phyloP scores from a whole-genome alignment of 2,113 vertebrate species.

The Coryphaenoides rupestris region DNA sequence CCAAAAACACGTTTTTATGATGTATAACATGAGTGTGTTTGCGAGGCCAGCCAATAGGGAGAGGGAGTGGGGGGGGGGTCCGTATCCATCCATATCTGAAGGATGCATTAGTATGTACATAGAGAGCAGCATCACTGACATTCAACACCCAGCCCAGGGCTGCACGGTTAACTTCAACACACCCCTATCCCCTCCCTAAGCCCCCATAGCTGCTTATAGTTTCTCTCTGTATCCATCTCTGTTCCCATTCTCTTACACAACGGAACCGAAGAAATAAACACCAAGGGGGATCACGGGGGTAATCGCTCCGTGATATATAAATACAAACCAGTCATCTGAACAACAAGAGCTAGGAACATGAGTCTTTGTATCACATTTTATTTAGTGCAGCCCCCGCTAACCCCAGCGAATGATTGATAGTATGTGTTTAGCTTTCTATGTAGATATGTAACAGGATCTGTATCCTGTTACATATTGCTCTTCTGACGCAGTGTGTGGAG shows the following conservation, averaged over 20 bases:
- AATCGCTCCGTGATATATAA: background rate
- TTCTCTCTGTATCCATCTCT: background rate
- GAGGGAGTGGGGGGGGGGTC: slow-evolving; percentile 3
- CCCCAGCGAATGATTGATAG: too few species aligned
- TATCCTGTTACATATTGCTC: too few species aligned
- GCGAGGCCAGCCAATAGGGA: background rate
- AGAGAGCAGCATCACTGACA: slow-evolving; percentile 26
- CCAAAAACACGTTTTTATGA: too few species aligned
- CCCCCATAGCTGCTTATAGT: too few species aligned
- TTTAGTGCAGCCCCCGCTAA: too few species aligned
- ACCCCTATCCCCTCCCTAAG: background rate
- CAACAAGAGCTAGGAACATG: slow-evolving; percentile 7
- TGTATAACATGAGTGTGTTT: slow-evolving; percentile 8
- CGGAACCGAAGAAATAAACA: slow-evolving; percentile 3
- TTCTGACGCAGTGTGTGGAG: too few species aligned
- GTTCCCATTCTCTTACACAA: slow-evolving; percentile 7
- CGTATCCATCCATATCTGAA: background rate
- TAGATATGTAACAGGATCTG: too few species aligned
- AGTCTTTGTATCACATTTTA: too few species aligned
- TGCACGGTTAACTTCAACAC: background rate
- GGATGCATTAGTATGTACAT: slow-evolving; percentile 30
- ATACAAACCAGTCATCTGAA: slow-evolving; percentile 10
- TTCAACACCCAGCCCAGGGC: slow-evolving; percentile 34
- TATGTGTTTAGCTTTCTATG: too few species aligned
- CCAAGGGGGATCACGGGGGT: background rate